A percentile compares a stretch with the other conserved stretches of the same genome.
Evolutionary conservation across 2,797 vertebrate genomes (phyloP).

Genomic region (Manis pentadactyla): DNA sequence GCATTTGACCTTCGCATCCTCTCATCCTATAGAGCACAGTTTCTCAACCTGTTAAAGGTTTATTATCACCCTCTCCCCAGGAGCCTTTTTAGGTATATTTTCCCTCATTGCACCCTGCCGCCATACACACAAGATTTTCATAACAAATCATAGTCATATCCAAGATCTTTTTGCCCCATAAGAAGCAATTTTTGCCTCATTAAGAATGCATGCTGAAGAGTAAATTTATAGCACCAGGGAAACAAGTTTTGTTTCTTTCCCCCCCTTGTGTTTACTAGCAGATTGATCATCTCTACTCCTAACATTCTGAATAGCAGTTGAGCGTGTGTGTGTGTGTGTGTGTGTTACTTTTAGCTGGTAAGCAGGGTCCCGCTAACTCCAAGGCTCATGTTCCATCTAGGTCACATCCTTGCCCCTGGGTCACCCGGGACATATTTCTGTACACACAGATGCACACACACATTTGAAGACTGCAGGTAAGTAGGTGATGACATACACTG

Average conservation of each 20-base stretch:
- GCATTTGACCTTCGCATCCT: background rate
- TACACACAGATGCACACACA: background rate
- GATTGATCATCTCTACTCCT: conserved; percentile 25
- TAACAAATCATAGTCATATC: background rate
- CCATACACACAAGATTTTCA: background rate
- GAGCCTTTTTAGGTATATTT: background rate
- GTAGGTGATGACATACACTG: background rate
- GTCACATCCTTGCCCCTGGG: fast-evolving
- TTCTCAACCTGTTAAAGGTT: background rate
- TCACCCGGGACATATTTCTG: background rate
- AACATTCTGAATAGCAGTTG: conserved; percentile 14
- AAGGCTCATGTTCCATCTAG: background rate
- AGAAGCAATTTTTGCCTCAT: background rate
- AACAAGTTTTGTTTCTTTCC: conserved; percentile 30
- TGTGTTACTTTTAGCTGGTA: background rate
- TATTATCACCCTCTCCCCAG: background rate
- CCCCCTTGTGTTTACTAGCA: conserved; percentile 35
- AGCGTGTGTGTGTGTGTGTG: background rate
- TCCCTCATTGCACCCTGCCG: background rate
- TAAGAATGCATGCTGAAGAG: background rate
- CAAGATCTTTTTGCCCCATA: background rate
- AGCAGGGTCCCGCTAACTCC: background rate
- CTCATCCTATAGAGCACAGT: background rate
- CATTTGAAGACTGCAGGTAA: background rate
- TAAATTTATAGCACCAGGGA: background rate